Base-by-base conservation (phyloP, 2,113 vertebrate species). In the Agapornis roseicollis region DNA sequence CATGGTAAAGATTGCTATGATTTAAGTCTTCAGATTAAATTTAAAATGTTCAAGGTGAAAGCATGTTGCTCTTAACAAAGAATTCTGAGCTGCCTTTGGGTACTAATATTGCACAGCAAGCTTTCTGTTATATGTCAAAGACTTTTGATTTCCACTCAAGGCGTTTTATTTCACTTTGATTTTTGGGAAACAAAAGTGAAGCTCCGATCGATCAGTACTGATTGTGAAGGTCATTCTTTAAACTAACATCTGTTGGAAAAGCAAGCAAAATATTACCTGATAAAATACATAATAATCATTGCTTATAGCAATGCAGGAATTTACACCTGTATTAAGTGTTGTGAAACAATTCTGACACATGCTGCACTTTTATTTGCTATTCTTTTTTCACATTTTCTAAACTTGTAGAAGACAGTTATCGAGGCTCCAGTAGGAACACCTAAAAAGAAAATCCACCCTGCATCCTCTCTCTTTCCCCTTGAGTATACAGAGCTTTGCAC, bases 81-180 rank as follows among this genome's bases (percentile, higher is more conserved):
- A 97, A 96, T 94, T 96, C 95, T 96, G 96, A 98, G 95, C 96
- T 97, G 98, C 98, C 98, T 98, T 97, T 88, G 96, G 98, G 97
- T 97, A 95, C 97, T 97, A 97, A 97, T 97, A 97, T 94, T 96
- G 97, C 98, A 97, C 97, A 98, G 97, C 97, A 97, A 98, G 98
- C 96, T 97, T 96, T 97, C 97, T 97, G 96, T 97, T 97, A 81
- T 97, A 97, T 98, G 97, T 98, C 98, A 98, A 98, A 98, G 98
- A 98, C 98, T 98, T 99, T 99, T 99, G 98, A 99, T 99, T 99
- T 99, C 98, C 98, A 99, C 98, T 99, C 98, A 98, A 99, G 98
- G 98, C 99, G 56, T 98, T 99, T 98, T 98, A 98, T 98, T 98
- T 98, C 98, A 97, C 98, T 99, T 99, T 99, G 98, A 99, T 99